These are phyloP conservation scores for Indicator indicator DNA, from an alignment of 2,113 vertebrate species.

Conservation along the genomic window DNA sequence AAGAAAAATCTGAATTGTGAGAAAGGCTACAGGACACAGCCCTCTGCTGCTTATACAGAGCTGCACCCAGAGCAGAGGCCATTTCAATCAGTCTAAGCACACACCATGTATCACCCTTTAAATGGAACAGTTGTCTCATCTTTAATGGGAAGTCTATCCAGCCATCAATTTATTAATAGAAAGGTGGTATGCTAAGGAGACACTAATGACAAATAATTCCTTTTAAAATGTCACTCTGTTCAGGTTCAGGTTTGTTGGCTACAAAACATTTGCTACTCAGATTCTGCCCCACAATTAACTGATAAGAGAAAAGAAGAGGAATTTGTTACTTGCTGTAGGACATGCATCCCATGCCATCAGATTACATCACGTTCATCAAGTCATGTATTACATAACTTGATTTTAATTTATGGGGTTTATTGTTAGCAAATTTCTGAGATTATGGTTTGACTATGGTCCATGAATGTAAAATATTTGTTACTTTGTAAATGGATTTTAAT, in stretches of 20 bases:
- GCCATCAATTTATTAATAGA: conserved; percentile 58
- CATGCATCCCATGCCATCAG: conserved; percentile 57
- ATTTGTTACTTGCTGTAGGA: conserved; percentile 51
- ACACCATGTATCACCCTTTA: neutral
- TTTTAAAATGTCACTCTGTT: neutral
- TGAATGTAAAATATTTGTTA: conserved; percentile 71
- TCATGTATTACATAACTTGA: conserved; percentile 69
- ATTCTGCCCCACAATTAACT: conserved; percentile 34
- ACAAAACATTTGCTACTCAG: conserved; percentile 25
- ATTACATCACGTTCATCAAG: conserved; percentile 71
- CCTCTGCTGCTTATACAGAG: neutral
- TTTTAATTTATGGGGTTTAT: conserved; percentile 72
- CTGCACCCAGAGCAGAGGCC: neutral
- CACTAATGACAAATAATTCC: conserved; percentile 41
- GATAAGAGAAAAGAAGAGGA: conserved; percentile 50
- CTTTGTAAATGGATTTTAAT: conserved; percentile 71
- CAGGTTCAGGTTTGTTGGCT: conserved; percentile 48
- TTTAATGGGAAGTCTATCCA: conserved; percentile 27
- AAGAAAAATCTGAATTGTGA: neutral
- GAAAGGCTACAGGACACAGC: neutral
- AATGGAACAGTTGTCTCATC: neutral
- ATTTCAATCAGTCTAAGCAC: neutral
- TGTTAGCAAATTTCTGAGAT: conserved; percentile 70
- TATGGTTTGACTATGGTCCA: conserved; percentile 67
- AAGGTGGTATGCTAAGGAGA: conserved; percentile 37